phyloP scores from a whole-genome alignment of 2,888 invertebrate species.

The Rhorus exstirpatorius region DNA sequence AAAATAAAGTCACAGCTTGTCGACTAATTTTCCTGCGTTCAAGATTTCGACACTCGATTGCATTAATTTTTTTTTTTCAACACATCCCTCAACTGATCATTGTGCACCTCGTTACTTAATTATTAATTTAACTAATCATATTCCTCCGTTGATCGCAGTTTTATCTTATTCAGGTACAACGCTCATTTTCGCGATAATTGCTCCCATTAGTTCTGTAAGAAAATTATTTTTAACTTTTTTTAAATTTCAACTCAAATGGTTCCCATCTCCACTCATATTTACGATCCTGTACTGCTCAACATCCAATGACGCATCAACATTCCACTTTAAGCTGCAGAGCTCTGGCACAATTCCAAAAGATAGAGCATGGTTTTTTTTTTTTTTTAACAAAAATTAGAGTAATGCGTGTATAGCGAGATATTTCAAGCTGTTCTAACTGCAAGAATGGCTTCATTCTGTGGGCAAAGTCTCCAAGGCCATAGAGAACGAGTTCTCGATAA shows the following conservation, averaged over 20 bases:
- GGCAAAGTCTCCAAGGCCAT: slow-evolving; percentile 48
- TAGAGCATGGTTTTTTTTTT: slow-evolving; percentile 53
- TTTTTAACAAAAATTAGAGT: slow-evolving; percentile 27
- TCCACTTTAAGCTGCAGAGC: slow-evolving; percentile 34
- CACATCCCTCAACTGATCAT: too few species aligned
- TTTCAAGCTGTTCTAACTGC: slow-evolving; percentile 24
- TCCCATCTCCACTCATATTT: neutral
- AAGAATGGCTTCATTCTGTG: slow-evolving; percentile 58
- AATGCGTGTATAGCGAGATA: slow-evolving; percentile 34
- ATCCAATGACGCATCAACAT: slow-evolving; percentile 51
- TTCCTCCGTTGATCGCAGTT: too few species aligned
- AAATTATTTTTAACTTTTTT: neutral
- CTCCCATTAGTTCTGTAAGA: too few species aligned
- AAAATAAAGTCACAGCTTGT: too few species aligned
- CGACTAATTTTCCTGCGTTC: too few species aligned
- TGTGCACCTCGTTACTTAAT: too few species aligned
- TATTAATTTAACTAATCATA: too few species aligned
- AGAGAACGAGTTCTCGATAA: slow-evolving; percentile 52
- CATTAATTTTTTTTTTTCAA: too few species aligned
- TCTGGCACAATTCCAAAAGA: slow-evolving; percentile 63
- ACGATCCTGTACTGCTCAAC: neutral
- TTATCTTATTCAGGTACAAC: neutral
- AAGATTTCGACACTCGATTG: too few species aligned
- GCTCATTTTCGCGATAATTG: neutral
- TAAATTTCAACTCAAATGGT: neutral